These are phyloP conservation scores for Nycticebus coucang DNA, from an alignment of 2,113 vertebrate genomes.

Conservation along the genomic window DNA sequence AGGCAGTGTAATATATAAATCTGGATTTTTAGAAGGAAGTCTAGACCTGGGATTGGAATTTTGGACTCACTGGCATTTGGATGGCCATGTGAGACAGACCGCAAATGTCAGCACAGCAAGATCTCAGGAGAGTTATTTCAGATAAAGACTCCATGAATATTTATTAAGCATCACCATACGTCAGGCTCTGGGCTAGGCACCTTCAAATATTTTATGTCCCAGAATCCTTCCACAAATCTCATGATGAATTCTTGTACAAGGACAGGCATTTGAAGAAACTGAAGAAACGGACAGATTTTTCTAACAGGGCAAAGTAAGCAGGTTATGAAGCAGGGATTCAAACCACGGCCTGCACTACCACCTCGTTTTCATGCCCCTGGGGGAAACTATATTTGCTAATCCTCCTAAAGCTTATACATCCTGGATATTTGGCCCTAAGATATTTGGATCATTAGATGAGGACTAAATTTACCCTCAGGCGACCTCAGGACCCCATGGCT, in stretches of 20 bases:
- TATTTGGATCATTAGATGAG: neutral
- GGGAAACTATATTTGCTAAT: neutral
- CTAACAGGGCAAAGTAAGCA: neutral
- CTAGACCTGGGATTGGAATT: neutral
- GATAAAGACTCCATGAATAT: neutral
- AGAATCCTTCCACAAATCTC: neutral
- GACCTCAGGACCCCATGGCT: neutral
- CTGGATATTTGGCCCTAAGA: neutral
- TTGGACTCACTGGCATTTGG: neutral
- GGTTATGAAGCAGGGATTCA: neutral
- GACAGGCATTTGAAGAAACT: neutral
- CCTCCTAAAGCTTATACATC: neutral
- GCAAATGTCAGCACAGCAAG: neutral
- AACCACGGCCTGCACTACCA: neutral
- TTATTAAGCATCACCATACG: conserved; percentile 22
- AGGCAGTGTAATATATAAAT: neutral
- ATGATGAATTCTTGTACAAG: neutral
- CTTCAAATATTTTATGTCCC: neutral
- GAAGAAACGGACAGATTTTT: neutral
- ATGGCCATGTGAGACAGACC: neutral
- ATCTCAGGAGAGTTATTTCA: neutral
- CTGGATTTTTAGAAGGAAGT: neutral
- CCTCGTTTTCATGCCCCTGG: neutral
- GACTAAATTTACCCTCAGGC: fast-evolving
- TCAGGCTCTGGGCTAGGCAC: neutral